Conservation (phyloP, 2,113 vertebrate species). For the Meleagris gallopavo region DNA sequence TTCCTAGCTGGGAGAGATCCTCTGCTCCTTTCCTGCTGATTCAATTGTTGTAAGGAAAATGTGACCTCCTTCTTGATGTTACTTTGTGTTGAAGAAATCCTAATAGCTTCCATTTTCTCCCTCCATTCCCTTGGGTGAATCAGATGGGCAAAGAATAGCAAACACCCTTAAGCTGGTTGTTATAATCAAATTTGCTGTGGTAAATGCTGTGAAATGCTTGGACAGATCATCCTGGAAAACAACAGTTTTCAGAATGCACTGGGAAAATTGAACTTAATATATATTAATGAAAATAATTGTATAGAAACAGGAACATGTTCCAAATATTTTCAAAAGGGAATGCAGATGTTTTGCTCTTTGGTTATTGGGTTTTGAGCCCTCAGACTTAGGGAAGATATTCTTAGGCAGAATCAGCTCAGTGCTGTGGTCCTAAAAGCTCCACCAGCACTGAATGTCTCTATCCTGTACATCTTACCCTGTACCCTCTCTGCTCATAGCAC, state of each 20-base stretch:
- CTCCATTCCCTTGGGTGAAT: background rate
- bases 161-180: background rate
- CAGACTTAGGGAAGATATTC: background rate
- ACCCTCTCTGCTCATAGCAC: no score
- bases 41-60: background rate
- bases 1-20: background rate
- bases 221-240: background rate
- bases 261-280: background rate
- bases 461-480: background rate
- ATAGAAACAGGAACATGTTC: background rate
- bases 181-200: background rate
- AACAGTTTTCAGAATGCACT: background rate
- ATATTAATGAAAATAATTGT: background rate
- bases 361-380: background rate
- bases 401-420: background rate
- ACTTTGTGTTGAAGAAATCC: background rate
- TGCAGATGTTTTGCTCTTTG: background rate
- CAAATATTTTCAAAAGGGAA: background rate
- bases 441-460: background rate
- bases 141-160: background rate
- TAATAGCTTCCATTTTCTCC: background rate
- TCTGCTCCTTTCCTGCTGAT: background rate
- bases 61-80: background rate
- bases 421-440: no score
- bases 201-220: background rate